These are phyloP conservation scores for Lepus townsendii DNA, from an alignment of 2,797 vertebrate genomes.

Conservation along the genomic window DNA sequence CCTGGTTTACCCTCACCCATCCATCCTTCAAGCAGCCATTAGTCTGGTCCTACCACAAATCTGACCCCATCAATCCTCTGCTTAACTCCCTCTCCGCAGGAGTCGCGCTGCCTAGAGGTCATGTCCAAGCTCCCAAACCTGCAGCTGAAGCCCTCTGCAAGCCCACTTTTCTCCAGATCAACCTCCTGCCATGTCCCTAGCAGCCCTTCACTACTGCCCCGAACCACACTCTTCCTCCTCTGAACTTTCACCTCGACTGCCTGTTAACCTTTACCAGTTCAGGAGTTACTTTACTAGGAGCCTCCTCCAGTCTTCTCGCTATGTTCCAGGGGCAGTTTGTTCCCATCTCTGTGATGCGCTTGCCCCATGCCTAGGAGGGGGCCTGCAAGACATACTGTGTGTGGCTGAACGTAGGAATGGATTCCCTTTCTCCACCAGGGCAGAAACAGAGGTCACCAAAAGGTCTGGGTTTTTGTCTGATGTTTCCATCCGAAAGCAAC, in stretches of 20 bases:
- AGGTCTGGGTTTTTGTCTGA: neutral
- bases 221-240: neutral
- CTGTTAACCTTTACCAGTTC: neutral
- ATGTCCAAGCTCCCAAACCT: neutral
- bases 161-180: neutral
- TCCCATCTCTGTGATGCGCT: neutral
- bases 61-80: neutral
- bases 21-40: neutral
- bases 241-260: neutral
- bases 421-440: neutral
- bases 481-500: slow-evolving; percentile 38
- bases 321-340: neutral
- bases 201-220: neutral
- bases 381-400: neutral
- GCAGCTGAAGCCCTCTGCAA: neutral
- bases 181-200: neutral
- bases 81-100: neutral
- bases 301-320: neutral
- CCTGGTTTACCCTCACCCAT: neutral
- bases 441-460: neutral
- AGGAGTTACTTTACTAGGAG: neutral
- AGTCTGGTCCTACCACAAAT: neutral
- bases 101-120: neutral
- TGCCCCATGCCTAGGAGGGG: neutral
- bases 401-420: neutral